Percentiles rank a stretch among this genome's conserved stretches.
Conservation (phyloP, 2,113 vertebrate genomes). For the Stomatorhinus ivindoensis region DNA sequence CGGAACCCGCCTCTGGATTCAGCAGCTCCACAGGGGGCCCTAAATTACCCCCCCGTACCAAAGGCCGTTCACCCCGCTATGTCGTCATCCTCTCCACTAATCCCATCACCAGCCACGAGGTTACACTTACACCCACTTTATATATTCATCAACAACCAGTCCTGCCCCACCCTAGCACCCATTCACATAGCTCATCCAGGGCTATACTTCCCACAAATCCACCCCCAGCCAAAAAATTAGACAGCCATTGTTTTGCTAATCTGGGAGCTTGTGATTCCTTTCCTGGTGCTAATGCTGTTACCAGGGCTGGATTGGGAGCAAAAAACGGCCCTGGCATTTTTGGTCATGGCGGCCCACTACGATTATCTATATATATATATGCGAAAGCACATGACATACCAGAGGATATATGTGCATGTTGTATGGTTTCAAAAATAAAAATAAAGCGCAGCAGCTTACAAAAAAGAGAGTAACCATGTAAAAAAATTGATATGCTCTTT, state of each 20-base stretch:
- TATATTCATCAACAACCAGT: neutral
- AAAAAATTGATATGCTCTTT: no score
- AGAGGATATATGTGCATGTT: no score
- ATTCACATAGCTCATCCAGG: slow-evolving; percentile 4
- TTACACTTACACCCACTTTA: neutral
- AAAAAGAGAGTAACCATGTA: no score
- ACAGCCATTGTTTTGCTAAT: slow-evolving; percentile 33
- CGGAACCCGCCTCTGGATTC: neutral
- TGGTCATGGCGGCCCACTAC: no score
- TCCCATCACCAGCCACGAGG: neutral
- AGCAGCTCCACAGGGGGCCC: neutral
- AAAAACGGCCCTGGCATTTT: no score
- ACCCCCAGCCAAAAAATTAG: slow-evolving; percentile 33
- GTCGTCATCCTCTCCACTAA: neutral
- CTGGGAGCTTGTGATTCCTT: slow-evolving; percentile 11
- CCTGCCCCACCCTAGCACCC: neutral
- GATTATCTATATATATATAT: no score
- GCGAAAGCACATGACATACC: no score
- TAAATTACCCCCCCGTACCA: neutral
- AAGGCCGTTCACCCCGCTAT: neutral
- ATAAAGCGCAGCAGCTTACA: no score
- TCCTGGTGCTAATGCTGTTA: slow-evolving; percentile 32
- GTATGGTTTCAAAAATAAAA: no score
- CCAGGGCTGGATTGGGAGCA: no score
- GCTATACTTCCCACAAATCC: slow-evolving; percentile 25